Evolutionary conservation across 2,797 vertebrate species (phyloP), one percentile per base, ranked within the genome.

Genomic region (Myripristis murdjan): DNA sequence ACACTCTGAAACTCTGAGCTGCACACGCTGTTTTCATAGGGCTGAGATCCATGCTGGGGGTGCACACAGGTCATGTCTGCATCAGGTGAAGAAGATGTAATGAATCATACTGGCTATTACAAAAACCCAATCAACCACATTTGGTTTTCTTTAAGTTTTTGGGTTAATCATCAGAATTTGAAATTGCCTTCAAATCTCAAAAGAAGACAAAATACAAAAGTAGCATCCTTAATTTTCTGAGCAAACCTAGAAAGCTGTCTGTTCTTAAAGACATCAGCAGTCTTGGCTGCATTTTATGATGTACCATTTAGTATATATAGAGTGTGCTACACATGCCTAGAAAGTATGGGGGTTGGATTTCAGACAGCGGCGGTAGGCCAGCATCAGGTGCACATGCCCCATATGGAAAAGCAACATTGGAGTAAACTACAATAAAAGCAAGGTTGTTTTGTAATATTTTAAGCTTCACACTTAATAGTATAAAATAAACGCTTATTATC

Each of bases 51-150:
- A 92, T 95, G 95, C 80, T 97, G 97, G 9, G 96, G 94, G 94
- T 97, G 96, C 82, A 98, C 95, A 94, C 97, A 98, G 94, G 97
- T 97, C 97, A 99, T 99, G 91, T 94, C 96, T 97, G 88, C 70
- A 66, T 75, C 48, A 56, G 24, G 73, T 84, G 77, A 24, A 75
- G 74, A 48, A 82, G 18, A 85, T 43, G 59, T 18, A 82, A 73
- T 66, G 72, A 55, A 73, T 65, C 78, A 62, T 22, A 65, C 77
- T 70, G 74, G 68, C 54, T 64, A 77, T 64, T 71, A 31, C 70
- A 69, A n/a, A 18, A 46, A 18, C 7, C 16, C 6, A 58, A 51
- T 4, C 28, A 41, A 52, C 49, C 12, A 24, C 74, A n/a, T 4
- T 47, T 33, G 2, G 18, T 48, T 59, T 52, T 31, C 22, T 48